Percentiles rank a stretch among this genome's conserved stretches.
phyloP scores from a whole-genome alignment of 2,113 vertebrate genomes.

The Cricetomys ansorgei region DNA sequence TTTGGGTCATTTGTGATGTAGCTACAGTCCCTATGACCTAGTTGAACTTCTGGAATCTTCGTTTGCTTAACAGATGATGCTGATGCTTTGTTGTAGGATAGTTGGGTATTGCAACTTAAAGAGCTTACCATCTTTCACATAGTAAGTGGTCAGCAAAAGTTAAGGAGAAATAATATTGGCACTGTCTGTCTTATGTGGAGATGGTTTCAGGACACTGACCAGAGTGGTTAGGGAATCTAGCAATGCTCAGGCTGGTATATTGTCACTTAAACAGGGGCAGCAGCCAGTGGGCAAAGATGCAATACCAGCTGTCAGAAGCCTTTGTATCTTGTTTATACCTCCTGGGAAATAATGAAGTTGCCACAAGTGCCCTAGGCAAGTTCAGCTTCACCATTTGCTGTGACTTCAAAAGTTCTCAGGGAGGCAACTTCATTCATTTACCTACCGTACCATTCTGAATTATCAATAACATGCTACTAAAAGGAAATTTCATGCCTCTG shows the following conservation, averaged over 20 bases:
- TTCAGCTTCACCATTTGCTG: background rate
- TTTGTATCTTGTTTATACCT: background rate
- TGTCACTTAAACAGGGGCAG: background rate
- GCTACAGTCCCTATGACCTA: background rate
- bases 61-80: background rate
- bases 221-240: background rate
- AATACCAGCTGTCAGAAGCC: background rate
- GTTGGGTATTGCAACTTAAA: background rate
- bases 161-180: background rate
- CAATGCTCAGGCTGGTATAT: background rate
- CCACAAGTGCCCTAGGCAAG: background rate
- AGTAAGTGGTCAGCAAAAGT: background rate
- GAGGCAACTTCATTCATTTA: background rate
- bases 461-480: background rate
- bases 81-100: background rate
- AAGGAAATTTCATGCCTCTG: background rate
- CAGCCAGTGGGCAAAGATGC: background rate
- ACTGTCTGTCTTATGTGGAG: background rate
- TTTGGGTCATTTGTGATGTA: background rate
- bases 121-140: background rate
- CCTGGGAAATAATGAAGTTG: background rate
- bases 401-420: background rate
- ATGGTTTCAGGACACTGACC: background rate
- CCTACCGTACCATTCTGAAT: background rate
- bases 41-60: background rate